phyloP scores from a whole-genome alignment of 2,113 vertebrate species.

The Leuciscus idus region DNA sequence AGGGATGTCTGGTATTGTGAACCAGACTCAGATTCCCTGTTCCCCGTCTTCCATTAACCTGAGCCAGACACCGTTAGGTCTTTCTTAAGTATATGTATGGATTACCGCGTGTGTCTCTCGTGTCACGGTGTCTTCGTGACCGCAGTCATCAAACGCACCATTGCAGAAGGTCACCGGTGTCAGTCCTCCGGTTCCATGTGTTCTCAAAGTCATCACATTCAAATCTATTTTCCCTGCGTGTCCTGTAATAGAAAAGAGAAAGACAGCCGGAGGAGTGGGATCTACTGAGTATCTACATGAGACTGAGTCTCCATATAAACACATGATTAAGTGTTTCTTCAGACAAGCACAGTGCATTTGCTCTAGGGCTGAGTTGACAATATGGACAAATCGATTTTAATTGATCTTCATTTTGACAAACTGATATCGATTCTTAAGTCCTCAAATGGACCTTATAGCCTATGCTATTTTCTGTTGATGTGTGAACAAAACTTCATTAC shows the following conservation, averaged over 20 bases:
- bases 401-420: not conserved
- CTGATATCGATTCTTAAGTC: not conserved
- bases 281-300: not conserved
- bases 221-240: not conserved
- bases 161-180: not conserved
- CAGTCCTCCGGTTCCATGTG: not conserved
- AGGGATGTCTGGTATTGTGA: not conserved
- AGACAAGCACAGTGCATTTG: not conserved
- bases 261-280: not conserved
- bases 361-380: not conserved
- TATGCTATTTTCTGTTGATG: too few species aligned
- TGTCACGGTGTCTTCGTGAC: not conserved
- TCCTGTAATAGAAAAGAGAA: not conserved
- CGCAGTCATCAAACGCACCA: not conserved
- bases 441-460: too few species aligned
- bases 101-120: not conserved
- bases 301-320: not conserved
- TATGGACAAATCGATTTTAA: not conserved
- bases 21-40: not conserved
- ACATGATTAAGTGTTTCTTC: not conserved
- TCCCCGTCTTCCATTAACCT: not conserved
- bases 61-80: not conserved
- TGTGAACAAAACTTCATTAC: too few species aligned
- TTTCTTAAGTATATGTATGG: not conserved
- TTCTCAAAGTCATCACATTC: conserved; percentile 7